Evolutionary conservation across 2,888 invertebrate species (phyloP).

Genomic region (Sclerodermus sp.): DNA sequence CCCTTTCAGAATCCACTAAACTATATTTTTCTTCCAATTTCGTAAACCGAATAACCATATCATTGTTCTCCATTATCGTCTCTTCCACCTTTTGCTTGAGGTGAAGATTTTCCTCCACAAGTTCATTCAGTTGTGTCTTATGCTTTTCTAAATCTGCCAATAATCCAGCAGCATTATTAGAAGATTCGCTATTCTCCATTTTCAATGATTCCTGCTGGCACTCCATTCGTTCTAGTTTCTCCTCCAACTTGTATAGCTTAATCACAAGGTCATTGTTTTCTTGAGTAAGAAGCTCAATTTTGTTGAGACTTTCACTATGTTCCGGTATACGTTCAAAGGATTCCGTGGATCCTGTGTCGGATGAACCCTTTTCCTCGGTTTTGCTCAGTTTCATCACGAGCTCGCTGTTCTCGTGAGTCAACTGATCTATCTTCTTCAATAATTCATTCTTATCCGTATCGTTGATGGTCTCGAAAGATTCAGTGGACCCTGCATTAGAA

Average conservation of each 20-base stretch:
- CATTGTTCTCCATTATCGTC: conserved; percentile 26
- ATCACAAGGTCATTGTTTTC: conserved; percentile 48
- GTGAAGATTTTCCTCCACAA: conserved; percentile 22
- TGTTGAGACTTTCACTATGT: conserved; percentile 33
- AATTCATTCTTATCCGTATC: conserved; percentile 43
- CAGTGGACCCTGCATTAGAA: conserved; percentile 40
- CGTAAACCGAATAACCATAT: conserved; percentile 17
- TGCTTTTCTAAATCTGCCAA: conserved; percentile 33
- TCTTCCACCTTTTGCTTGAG: conserved; percentile 22
- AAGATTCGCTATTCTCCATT: conserved; percentile 22
- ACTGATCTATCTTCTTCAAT: conserved; percentile 42
- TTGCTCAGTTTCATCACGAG: conserved; percentile 42
- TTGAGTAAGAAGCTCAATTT: conserved; percentile 40
- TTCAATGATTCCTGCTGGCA: conserved; percentile 22
- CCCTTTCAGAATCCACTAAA: too few relatives aligned
- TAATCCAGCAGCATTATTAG: conserved; percentile 11
- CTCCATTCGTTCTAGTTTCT: conserved; percentile 31
- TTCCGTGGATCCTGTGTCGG: conserved; percentile 52
- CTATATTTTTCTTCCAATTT: conserved; percentile 19
- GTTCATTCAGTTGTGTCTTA: conserved; percentile 22
- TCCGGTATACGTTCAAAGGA: conserved; percentile 53
- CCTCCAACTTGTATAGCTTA: conserved; percentile 45
- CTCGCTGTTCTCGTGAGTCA: conserved; percentile 46
- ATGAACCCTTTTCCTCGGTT: conserved; percentile 50
- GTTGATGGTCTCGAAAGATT: conserved; percentile 47